phyloP scores from a whole-genome alignment of 2,797 vertebrate genomes.

The Gila robusta region DNA sequence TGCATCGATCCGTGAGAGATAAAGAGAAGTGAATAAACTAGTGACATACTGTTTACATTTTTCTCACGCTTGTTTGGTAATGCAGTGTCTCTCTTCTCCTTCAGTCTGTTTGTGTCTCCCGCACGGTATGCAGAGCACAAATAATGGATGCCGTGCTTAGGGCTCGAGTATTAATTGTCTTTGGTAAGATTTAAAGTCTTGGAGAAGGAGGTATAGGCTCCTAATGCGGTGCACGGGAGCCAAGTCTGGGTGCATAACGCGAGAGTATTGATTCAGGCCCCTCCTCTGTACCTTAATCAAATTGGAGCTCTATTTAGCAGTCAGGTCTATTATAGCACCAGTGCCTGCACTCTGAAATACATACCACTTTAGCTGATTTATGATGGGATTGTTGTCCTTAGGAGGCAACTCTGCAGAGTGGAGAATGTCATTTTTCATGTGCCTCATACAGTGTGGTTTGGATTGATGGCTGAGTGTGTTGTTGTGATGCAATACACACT shows the following conservation, averaged over 20 bases:
- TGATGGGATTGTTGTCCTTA: constrained; percentile 51
- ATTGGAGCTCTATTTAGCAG: constrained; percentile 65
- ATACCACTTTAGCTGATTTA: constrained; percentile 65
- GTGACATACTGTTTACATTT: constrained; percentile 45
- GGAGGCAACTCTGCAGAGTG: constrained; percentile 53
- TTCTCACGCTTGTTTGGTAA: constrained; percentile 32
- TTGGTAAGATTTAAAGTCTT: constrained; percentile 46
- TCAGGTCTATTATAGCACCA: constrained; percentile 62
- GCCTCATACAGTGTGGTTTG: constrained; percentile 41
- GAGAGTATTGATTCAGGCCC: constrained; percentile 60
- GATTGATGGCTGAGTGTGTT: constrained; percentile 34
- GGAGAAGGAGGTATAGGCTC: constrained; percentile 29
- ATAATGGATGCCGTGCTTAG: constrained; percentile 49
- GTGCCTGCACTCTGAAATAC: constrained; percentile 58
- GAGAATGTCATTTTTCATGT: constrained; percentile 55
- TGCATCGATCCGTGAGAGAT: constrained; percentile 30
- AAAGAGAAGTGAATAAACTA: constrained; percentile 42
- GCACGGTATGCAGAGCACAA: constrained; percentile 22
- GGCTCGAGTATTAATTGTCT: constrained; percentile 55
- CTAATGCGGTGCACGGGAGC: constrained; percentile 39
- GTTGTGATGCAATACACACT: constrained; percentile 37
- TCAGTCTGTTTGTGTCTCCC: constrained; percentile 10
- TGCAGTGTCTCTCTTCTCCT: constrained; percentile 20
- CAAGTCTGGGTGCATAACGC: constrained; percentile 61
- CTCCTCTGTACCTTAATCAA: constrained; percentile 62